A percentile compares a stretch with the other conserved stretches of the same genome.
These are phyloP conservation scores for Pterocles gutturalis DNA, from an alignment of 2,113 vertebrate genomes.

Conservation along the genomic window DNA sequence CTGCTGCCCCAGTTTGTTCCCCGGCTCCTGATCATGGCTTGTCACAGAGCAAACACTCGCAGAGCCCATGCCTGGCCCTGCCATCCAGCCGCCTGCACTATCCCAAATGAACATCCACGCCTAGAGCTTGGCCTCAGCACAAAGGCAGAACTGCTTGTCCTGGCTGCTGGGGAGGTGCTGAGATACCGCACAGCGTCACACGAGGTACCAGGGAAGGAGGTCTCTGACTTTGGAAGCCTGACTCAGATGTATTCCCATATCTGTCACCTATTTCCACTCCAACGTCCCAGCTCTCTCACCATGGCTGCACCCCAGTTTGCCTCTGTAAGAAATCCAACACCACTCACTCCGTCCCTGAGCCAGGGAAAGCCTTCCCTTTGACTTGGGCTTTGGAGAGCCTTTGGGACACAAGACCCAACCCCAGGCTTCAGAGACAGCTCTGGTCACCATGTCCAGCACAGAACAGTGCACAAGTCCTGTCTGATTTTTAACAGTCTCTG, in stretches of 20 bases:
- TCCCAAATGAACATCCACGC: background rate
- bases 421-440: background rate
- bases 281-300: background rate
- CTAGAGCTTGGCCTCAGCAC: background rate
- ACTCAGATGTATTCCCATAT: background rate
- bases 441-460: background rate
- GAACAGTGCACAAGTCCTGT: background rate
- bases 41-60: background rate
- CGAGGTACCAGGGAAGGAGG: background rate
- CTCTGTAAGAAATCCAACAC: background rate
- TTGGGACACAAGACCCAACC: background rate
- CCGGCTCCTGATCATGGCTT: background rate
- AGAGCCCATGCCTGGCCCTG: background rate
- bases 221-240: background rate
- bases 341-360: background rate
- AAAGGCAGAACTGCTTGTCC: background rate
- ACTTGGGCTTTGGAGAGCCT: background rate
- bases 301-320: background rate
- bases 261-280: background rate
- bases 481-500: background rate
- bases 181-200: background rate
- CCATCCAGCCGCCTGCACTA: background rate
- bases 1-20: background rate
- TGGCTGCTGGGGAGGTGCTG: background rate
- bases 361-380: background rate